A percentile compares a stretch with the other conserved stretches of the same genome.
Evolutionary conservation across 2,113 vertebrate species (phyloP).

Genomic region (Acrocephalus kingi): DNA sequence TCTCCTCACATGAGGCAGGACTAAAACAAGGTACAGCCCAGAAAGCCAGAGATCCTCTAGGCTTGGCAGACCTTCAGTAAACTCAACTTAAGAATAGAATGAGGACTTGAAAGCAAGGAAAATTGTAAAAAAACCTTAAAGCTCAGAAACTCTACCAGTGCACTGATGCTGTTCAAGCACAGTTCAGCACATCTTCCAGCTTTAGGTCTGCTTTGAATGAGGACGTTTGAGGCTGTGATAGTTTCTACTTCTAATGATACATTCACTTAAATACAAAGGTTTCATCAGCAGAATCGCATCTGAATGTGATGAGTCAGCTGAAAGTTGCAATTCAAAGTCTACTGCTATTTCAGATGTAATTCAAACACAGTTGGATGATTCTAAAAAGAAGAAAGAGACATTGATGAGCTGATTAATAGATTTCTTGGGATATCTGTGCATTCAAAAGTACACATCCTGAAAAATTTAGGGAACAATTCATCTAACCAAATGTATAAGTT

Average conservation of each 20-base stretch:
- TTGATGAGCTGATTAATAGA: conserved; percentile 55
- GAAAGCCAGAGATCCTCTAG: not conserved
- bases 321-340: conserved; percentile 33
- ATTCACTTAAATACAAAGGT: conserved; percentile 59
- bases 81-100: not conserved
- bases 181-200: not conserved
- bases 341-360: conserved; percentile 27
- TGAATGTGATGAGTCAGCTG: conserved; percentile 43
- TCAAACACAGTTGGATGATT: conserved; percentile 7
- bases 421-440: not conserved
- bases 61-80: not conserved
- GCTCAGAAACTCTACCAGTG: not conserved
- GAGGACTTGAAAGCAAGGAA: not conserved
- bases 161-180: not conserved
- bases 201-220: not conserved
- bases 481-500: not conserved
- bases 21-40: not conserved
- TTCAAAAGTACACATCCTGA: not conserved
- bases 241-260: conserved; percentile 38
- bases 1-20: not conserved
- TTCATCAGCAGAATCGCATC: conserved; percentile 49
- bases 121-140: not conserved
- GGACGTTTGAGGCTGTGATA: not conserved
- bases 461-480: not conserved
- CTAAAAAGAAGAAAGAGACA: conserved; percentile 35